Conservation (phyloP, 2,888 invertebrate species). For the Leptinotarsa rubiginosa region DNA sequence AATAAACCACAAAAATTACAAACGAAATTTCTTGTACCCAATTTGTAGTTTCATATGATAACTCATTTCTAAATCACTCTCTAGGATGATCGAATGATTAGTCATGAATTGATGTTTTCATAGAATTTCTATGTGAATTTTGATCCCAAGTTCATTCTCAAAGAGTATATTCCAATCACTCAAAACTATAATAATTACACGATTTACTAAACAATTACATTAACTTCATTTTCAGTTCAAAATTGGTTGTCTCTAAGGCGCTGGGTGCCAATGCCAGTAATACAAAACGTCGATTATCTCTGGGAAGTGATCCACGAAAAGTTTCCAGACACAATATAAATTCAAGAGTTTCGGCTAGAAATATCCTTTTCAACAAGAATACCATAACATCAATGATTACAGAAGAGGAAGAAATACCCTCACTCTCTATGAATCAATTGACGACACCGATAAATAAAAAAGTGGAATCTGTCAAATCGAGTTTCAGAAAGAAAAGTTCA, state of each 20-base stretch:
- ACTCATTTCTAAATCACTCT: too few relatives aligned
- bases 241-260: conserved; percentile 37
- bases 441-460: conserved; percentile 8
- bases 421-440: conserved; percentile 19
- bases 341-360: conserved; percentile 31
- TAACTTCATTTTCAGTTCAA: conserved; percentile 34
- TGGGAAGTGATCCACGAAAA: conserved; percentile 12
- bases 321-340: neutral
- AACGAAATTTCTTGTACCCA: too few relatives aligned
- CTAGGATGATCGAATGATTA: too few relatives aligned
- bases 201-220: too few relatives aligned
- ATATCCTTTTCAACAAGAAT: conserved; percentile 31
- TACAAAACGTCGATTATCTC: conserved; percentile 36
- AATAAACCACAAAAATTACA: too few relatives aligned
- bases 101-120: too few relatives aligned
- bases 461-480: conserved; percentile 9
- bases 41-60: too few relatives aligned
- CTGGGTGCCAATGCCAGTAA: conserved; percentile 26
- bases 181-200: neutral
- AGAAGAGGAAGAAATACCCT: conserved; percentile 28
- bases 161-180: too few relatives aligned
- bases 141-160: too few relatives aligned
- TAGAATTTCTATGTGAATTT: too few relatives aligned
- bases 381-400: conserved; percentile 30
- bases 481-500: neutral